These are phyloP conservation scores for Lordiphosa collinella DNA, from an alignment of 1,140 invertebrate species.

Conservation along the genomic window DNA sequence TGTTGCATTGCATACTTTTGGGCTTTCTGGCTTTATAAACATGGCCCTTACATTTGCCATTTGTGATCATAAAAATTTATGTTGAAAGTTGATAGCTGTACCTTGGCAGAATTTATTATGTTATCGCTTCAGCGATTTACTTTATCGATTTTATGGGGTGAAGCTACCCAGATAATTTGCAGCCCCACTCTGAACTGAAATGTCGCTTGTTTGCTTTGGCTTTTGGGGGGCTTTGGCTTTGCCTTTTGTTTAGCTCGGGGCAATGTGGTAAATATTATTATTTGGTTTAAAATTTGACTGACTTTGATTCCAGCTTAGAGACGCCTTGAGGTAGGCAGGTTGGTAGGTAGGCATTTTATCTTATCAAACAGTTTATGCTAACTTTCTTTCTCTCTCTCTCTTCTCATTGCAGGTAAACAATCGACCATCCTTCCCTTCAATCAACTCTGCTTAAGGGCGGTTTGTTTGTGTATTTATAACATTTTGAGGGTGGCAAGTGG, in stretches of 20 bases:
- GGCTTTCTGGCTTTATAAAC: conserved; percentile 34
- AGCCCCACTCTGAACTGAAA: conserved; percentile 17
- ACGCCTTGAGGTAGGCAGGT: conserved; percentile 4
- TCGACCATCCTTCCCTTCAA: conserved; percentile 13
- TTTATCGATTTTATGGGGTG: conserved; percentile 74
- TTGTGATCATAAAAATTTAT: conserved; percentile 74
- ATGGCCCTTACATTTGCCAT: conserved; percentile 40
- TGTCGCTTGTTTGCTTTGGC: conserved; percentile 46
- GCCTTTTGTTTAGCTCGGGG: conserved; percentile 9
- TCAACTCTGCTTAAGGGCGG: conserved; percentile 20
- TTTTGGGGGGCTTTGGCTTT: conserved; percentile 31
- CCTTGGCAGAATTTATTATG: conserved; percentile 70
- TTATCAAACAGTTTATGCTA: conserved; percentile 30
- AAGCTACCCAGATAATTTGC: conserved; percentile 66
- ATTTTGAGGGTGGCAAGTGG: conserved; percentile 14
- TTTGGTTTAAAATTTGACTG: conserved; percentile 72
- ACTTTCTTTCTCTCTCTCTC: conserved; percentile 23
- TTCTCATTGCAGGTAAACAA: conserved; percentile 56
- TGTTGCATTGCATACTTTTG: conserved; percentile 63
- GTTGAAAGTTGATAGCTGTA: conserved; percentile 35
- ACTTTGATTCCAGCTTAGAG: conserved; percentile 44
- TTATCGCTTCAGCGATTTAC: conserved; percentile 76
- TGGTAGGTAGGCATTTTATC: conserved; percentile 4
- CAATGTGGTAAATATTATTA: conserved; percentile 68
- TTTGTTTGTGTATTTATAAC: conserved; percentile 60